Percentiles rank a stretch among this genome's conserved stretches.
Evolutionary conservation across 2,888 invertebrate species (phyloP).

Genomic region (Pycnomerus fuliginosus): DNA sequence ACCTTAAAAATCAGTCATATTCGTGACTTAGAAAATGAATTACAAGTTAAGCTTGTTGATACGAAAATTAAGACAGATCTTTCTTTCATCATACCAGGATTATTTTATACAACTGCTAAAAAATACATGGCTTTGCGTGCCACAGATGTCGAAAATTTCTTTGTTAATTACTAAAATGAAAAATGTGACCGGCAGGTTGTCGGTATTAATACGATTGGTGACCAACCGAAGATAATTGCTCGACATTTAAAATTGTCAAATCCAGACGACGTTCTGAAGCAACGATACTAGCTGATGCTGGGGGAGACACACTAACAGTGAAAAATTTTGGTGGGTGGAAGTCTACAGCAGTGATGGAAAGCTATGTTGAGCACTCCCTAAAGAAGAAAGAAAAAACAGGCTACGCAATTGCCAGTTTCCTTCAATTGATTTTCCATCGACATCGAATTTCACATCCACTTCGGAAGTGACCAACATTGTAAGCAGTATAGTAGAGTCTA

Average conservation of each 20-base stretch:
- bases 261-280: not conserved
- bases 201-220: not conserved
- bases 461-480: too few species aligned
- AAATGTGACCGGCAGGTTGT: too few species aligned
- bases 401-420: too few species aligned
- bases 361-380: too few species aligned
- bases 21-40: not conserved
- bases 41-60: not conserved
- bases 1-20: not conserved
- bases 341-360: too few species aligned
- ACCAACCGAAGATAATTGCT: too few species aligned
- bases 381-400: too few species aligned
- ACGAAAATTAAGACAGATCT: not conserved
- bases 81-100: not conserved
- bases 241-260: not conserved
- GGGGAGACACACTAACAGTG: slow-evolving; percentile 4
- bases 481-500: too few species aligned
- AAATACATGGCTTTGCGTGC: not conserved
- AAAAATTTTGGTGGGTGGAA: too few species aligned
- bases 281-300: slow-evolving; percentile 6
- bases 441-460: too few species aligned
- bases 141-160: not conserved
- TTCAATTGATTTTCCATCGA: too few species aligned
- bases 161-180: not conserved
- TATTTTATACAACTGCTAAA: not conserved